These are phyloP conservation scores for Rhorus exstirpatorius DNA, from an alignment of 2,888 invertebrate species.

Conservation along the genomic window DNA sequence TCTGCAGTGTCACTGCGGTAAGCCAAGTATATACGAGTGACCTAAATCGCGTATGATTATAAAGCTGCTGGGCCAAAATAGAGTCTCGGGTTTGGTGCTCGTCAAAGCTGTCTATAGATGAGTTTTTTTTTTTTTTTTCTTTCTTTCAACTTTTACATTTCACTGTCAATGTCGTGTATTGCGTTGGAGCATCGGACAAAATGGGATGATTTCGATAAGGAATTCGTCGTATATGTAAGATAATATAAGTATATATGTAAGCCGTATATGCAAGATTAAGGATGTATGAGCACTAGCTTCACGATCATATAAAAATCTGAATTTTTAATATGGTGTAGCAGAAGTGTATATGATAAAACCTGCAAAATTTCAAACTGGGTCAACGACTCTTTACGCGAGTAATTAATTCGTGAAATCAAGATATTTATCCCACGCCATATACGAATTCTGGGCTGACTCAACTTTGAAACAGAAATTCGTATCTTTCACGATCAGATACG, in stretches of 20 bases:
- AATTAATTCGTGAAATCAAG: no score
- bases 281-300: no score
- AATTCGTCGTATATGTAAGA: neutral
- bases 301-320: no score
- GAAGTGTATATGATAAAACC: no score
- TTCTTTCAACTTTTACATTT: neutral
- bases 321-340: no score
- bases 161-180: neutral
- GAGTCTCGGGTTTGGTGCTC: slow-evolving; percentile 8
- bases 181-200: neutral
- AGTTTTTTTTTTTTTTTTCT: neutral
- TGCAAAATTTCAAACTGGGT: no score
- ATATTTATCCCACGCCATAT: no score
- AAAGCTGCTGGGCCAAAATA: slow-evolving; percentile 26
- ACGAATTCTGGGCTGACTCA: no score
- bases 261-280: neutral
- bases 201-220: neutral
- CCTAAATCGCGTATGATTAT: slow-evolving; percentile 35
- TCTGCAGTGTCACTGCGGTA: slow-evolving; percentile 44
- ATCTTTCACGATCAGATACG: no score
- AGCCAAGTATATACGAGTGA: slow-evolving; percentile 48
- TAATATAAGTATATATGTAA: neutral
- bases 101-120: neutral
- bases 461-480: no score
- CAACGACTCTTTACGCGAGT: no score